Base-by-base conservation (phyloP, 1,140 invertebrate genomes). In the Triops cancriformis region DNA sequence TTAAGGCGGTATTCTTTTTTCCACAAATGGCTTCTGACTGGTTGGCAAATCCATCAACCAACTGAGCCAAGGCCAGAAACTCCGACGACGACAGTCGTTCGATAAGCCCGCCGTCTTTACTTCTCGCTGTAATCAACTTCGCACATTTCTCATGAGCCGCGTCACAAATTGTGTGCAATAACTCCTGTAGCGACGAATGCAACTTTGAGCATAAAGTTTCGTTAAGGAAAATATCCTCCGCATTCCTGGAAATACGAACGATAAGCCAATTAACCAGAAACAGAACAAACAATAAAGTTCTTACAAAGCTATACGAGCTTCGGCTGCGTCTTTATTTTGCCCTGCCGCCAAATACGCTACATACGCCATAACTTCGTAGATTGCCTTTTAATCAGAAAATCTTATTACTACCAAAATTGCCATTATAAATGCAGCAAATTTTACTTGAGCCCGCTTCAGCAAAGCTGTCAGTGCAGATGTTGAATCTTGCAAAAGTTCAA, bases 131-230 rank as follows among this genome's bases (percentile, higher is more conserved):
- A 51, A 97, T 88, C 72, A 97, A 86, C 85, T 93, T 93, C 78
- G 94, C 94, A 86, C 94, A 91, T 80, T 93, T 86, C 83, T 97
- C 95, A 84, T 97, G 93, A 80, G 94, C 94, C 84, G 95, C 95
- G 85, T 98, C 93, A 84, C 94, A 95, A 28, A 96, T 88, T 5
- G 90, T 89, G 74, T 87, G 88, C 2, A 97, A 85, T 82, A 96
- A 88, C 79, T 94, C 91, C 79, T 89, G 88, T 73, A 98, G 85
- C 83, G 91, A 78, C 18, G n/a, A 43, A 23, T 45, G 41, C 6
- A 78, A n/a, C 41, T 73, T 78, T 14, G 42, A 28, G 26, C 26
- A 26, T 23, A 76, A 37, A 12, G 31, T 72, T 73, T 79, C 78
- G 18, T 64, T 51, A 41, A 79, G 23, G 27, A 74, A 23, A 45